Percentiles rank a stretch among this genome's conserved stretches.
Evolutionary conservation across 2,113 vertebrate species (phyloP).

Genomic region (Microcebus tavaratra): DNA sequence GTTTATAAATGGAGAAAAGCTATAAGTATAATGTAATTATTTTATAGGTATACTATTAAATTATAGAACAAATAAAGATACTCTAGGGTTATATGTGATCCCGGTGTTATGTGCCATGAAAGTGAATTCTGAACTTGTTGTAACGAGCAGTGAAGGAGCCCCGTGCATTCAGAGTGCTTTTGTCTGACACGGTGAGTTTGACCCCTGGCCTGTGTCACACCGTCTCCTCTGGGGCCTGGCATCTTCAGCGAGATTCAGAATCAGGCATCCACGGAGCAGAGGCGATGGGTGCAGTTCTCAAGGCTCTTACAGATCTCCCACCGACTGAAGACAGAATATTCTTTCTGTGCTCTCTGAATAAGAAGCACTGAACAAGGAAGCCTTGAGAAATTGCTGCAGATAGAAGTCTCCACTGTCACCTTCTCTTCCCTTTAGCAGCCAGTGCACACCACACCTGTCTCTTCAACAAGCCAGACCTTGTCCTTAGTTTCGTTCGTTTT

Average conservation of each 20-base stretch:
- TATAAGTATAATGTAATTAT: slow-evolving; percentile 90
- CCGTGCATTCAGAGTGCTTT: not conserved
- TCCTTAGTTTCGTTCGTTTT: not conserved
- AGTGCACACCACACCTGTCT: not conserved
- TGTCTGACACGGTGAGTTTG: not conserved
- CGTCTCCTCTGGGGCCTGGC: not conserved
- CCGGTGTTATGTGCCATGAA: slow-evolving; percentile 2
- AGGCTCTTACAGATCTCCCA: not conserved
- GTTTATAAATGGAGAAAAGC: slow-evolving; percentile 89
- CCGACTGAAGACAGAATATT: not conserved
- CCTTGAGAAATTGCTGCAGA: not conserved
- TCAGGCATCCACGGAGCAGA: not conserved
- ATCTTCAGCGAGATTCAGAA: not conserved
- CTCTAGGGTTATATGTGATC: slow-evolving; percentile 82
- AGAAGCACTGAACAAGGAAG: not conserved
- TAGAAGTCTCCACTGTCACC: accelerated
- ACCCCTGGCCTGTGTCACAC: not conserved
- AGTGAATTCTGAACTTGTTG: not conserved
- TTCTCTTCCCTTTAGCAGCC: not conserved
- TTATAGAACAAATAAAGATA: slow-evolving; percentile 89
- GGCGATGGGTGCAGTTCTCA: not conserved
- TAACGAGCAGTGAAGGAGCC: not conserved
- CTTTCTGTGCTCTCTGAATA: not conserved
- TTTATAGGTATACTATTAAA: slow-evolving; percentile 89
- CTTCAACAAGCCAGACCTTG: not conserved